Base-by-base conservation (phyloP, 1,140 invertebrate species). In the Bombus polaris region DNA sequence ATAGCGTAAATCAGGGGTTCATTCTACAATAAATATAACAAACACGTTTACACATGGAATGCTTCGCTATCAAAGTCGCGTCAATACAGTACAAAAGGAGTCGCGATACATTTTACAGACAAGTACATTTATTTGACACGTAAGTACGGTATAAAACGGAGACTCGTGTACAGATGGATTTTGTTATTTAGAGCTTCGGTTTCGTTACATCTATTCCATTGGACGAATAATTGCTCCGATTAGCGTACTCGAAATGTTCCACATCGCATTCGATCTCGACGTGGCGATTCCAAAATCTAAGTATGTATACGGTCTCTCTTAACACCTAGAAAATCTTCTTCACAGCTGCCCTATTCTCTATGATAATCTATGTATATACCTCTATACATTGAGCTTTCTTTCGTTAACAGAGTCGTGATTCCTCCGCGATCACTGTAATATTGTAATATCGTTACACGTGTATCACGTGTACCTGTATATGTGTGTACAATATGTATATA, bases 351-450 rank as follows among this genome's bases (percentile, higher is more conserved):
- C 44, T 68, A 57, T 83, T 62, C 35, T 18, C 53, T 85, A 80
- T 35, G 37, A 79, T 87, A 81, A 44, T 86, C 70, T 76, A 84
- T 75, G 22, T 62, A 62, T 62, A 87, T 75, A 89, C 71, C 42
- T 79, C 68, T 89, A 79, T 90, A 90, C 80, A 90, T 89, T 89
- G 85, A 90, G 88, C 85, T 59, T 81, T 66, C 35, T 70, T 88
- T 76, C 65, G 44, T 70, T 57, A 57, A 28, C 57, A 53, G 83
- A 79, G 79, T n/a, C n/a, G 35, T 68, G 66, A 73, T 72, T 53
- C 47, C 79, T 72, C 44, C 57, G 59, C 65, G 59, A 80, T 13
- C 42, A 39, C 57, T 79, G 37, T 77, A 72, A 85, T 79, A 47
- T 47, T 47, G 44, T 47, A 79, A 37, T 66, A 71, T 53, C 42